A percentile compares a stretch with the other conserved stretches of the same genome.
These are phyloP conservation scores for Hirundichthys speculiger DNA, from an alignment of 2,113 vertebrate genomes.

Conservation along the genomic window DNA sequence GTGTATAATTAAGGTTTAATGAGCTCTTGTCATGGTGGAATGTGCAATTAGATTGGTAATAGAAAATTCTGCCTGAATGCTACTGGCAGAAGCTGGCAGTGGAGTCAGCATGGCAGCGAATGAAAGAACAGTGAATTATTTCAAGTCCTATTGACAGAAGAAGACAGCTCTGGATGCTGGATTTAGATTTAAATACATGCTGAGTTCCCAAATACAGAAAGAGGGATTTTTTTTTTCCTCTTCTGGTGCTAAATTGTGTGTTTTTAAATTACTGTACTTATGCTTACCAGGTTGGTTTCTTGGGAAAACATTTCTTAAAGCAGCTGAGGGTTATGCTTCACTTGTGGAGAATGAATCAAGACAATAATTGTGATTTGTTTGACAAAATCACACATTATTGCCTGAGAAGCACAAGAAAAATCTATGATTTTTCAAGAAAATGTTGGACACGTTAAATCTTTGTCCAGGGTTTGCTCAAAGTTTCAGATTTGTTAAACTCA, in stretches of 20 bases:
- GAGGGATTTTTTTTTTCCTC: slow-evolving; percentile 6
- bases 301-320: slow-evolving; percentile 30
- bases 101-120: slow-evolving; percentile 69
- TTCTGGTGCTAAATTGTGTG: slow-evolving; percentile 45
- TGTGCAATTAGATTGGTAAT: slow-evolving; percentile 99
- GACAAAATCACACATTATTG: slow-evolving; percentile 4
- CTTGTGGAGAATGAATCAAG: slow-evolving; percentile 13
- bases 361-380: slow-evolving; percentile 15
- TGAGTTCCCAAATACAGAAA: slow-evolving; percentile 53
- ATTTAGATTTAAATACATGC: slow-evolving; percentile 77
- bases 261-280: slow-evolving; percentile 62
- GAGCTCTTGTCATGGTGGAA: slow-evolving; percentile 99
- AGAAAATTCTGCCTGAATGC: slow-evolving; percentile 79
- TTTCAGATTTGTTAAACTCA: too few species aligned
- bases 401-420: too few species aligned
- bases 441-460: background rate
- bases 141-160: slow-evolving; percentile 62
- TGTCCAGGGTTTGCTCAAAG: background rate
- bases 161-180: slow-evolving; percentile 56
- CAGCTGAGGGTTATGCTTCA: slow-evolving; percentile 9
- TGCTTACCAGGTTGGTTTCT: slow-evolving; percentile 32
- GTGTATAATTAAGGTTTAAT: slow-evolving; percentile 99
- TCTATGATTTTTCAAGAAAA: background rate
- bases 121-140: slow-evolving; percentile 72
- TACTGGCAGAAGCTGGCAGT: slow-evolving; percentile 66